Evolutionary conservation across 2,797 vertebrate species (phyloP).

Genomic region (Poeciliopsis gracilis): DNA sequence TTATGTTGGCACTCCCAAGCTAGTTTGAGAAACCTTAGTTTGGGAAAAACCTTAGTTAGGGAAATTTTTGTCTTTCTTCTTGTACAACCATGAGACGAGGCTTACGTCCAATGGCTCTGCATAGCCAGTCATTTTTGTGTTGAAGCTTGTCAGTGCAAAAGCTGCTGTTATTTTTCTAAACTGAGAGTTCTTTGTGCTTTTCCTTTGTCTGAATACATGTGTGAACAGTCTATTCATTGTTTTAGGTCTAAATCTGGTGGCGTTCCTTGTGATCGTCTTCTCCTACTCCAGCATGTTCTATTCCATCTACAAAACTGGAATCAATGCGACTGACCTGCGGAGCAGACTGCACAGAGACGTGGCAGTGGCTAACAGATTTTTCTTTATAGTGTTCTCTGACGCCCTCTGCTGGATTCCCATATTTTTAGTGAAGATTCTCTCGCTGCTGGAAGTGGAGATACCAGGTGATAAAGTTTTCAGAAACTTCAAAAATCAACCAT

Average conservation of each 20-base stretch:
- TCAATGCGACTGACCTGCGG: conserved; percentile 79
- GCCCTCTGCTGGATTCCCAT: conserved; percentile 92
- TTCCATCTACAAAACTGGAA: conserved; percentile 83
- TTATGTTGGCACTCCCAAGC: neutral
- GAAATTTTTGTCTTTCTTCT: neutral
- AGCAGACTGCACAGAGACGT: conserved; percentile 79
- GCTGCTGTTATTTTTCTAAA: neutral
- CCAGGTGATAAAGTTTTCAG: conserved; percentile 66
- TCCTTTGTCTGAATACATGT: neutral
- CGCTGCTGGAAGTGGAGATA: conserved; percentile 83
- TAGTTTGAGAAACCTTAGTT: no score
- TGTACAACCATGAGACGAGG: neutral
- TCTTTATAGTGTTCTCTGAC: conserved; percentile 90
- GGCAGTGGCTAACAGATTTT: conserved; percentile 82
- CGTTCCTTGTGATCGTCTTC: conserved; percentile 81
- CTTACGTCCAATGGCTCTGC: neutral
- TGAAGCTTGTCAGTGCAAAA: neutral
- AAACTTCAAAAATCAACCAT: neutral
- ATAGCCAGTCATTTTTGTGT: neutral
- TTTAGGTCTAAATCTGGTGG: conserved; percentile 83
- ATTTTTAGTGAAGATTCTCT: conserved; percentile 85
- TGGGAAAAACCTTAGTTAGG: neutral
- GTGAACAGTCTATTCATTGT: conserved; percentile 19
- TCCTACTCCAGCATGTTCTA: conserved; percentile 85
- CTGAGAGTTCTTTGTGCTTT: neutral